phyloP scores from a whole-genome alignment of 2,113 vertebrate genomes.

The Genyomyrus donnyi region DNA sequence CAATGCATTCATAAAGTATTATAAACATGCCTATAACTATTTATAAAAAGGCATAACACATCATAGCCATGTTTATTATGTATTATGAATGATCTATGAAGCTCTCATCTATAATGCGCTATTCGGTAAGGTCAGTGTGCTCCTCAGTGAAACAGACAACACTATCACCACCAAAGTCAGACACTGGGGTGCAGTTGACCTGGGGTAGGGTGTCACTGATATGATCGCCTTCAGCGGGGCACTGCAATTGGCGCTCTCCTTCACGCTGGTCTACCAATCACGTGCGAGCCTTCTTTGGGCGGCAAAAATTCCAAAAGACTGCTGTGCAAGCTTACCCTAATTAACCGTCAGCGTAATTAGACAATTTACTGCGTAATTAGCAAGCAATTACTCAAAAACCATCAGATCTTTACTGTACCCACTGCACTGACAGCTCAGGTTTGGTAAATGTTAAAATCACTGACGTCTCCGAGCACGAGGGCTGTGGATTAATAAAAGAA shows the following conservation, averaged over 20 bases:
- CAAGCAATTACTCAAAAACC: conserved; percentile 83
- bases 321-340: conserved; percentile 78
- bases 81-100: too few species aligned
- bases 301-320: conserved; percentile 77
- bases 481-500: not conserved
- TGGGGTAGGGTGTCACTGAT: not conserved
- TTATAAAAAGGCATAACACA: too few species aligned
- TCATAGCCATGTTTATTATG: too few species aligned
- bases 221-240: not conserved
- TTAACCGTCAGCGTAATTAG: conserved; percentile 89
- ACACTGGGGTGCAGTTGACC: not conserved
- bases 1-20: too few species aligned
- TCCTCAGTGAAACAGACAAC: not conserved
- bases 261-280: conserved; percentile 69
- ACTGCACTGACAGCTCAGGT: conserved; percentile 77
- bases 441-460: conserved; percentile 51
- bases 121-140: not conserved
- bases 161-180: not conserved
- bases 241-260: not conserved
- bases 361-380: conserved; percentile 89
- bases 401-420: conserved; percentile 70
- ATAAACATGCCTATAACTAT: too few species aligned
- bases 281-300: conserved; percentile 75
- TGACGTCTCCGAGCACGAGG: not conserved
- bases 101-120: too few species aligned